Percentiles rank a stretch among this genome's conserved stretches.
Conservation (phyloP, 1,140 invertebrate species). For the Pogonomyrmex barbatus region DNA sequence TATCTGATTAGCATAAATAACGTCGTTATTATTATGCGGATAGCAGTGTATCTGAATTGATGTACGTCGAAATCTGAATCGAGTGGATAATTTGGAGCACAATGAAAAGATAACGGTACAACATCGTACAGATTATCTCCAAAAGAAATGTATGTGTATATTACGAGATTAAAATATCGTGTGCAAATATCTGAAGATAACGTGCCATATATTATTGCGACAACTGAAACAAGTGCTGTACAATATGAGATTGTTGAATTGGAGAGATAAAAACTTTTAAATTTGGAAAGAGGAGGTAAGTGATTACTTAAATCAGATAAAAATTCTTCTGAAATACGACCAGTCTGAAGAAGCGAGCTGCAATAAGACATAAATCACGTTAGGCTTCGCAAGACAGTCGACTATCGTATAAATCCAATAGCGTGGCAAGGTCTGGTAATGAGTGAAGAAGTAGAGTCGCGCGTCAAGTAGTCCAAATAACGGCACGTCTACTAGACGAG, state of each 20-base stretch:
- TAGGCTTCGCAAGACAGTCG: neutral
- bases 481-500: neutral
- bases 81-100: neutral
- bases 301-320: constrained; percentile 18
- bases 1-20: neutral
- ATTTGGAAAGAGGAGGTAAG: constrained; percentile 15
- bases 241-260: neutral
- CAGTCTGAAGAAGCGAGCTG: neutral
- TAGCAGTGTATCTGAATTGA: neutral
- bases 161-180: neutral
- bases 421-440: neutral
- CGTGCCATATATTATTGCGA: neutral
- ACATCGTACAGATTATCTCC: neutral
- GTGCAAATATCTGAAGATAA: constrained; percentile 11
- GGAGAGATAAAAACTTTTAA: neutral
- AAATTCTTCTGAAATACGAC: constrained; percentile 17
- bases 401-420: constrained; percentile 38
- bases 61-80: neutral
- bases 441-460: constrained; percentile 23
- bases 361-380: neutral
- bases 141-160: neutral
- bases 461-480: constrained; percentile 43
- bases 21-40: neutral
- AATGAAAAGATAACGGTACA: neutral
- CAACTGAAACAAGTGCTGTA: neutral